Percentiles rank a stretch among this genome's conserved stretches.
phyloP scores from a whole-genome alignment of 2,113 vertebrate species.

The Cephalopholis sonnerati region DNA sequence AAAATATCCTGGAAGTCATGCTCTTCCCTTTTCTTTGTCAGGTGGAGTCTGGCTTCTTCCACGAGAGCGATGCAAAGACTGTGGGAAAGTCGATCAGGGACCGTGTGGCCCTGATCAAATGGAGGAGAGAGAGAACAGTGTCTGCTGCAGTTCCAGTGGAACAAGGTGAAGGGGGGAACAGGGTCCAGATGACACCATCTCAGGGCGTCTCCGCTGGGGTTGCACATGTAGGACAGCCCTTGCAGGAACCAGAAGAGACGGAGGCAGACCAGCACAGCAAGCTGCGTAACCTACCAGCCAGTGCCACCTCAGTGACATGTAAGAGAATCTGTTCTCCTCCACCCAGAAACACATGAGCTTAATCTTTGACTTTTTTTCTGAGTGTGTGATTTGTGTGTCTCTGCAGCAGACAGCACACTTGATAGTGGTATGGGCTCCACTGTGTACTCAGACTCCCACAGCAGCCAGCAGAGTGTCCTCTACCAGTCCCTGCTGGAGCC shows the following conservation, averaged over 20 bases:
- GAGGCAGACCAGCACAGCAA: constrained; percentile 90
- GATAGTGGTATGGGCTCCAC: constrained; percentile 96
- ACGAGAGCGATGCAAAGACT: constrained; percentile 93
- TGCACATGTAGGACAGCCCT: constrained; percentile 78
- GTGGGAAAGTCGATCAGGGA: constrained; percentile 96
- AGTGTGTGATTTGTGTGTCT: constrained; percentile 57
- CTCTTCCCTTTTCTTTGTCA: constrained; percentile 55
- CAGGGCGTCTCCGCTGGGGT: constrained; percentile 74
- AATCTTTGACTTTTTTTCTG: constrained; percentile 30
- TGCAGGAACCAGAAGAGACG: constrained; percentile 87
- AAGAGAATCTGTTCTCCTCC: constrained; percentile 71
- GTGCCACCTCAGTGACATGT: constrained; percentile 93
- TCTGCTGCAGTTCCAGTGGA: constrained; percentile 82
- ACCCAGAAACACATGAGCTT: not conserved
- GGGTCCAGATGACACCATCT: constrained; percentile 50
- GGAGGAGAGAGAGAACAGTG: constrained; percentile 91
- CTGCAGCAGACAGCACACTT: constrained; percentile 92
- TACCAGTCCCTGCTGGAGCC: constrained; percentile 90
- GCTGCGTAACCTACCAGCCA: constrained; percentile 86
- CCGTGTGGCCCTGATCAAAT: constrained; percentile 93
- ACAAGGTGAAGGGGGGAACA: constrained; percentile 78
- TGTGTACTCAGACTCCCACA: constrained; percentile 93
- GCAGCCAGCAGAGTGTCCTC: constrained; percentile 94
- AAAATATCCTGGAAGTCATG: constrained; percentile 64
- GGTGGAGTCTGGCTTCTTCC: constrained; percentile 83